phyloP scores from a whole-genome alignment of 2,888 invertebrate genomes.

The Heliconius erato region DNA sequence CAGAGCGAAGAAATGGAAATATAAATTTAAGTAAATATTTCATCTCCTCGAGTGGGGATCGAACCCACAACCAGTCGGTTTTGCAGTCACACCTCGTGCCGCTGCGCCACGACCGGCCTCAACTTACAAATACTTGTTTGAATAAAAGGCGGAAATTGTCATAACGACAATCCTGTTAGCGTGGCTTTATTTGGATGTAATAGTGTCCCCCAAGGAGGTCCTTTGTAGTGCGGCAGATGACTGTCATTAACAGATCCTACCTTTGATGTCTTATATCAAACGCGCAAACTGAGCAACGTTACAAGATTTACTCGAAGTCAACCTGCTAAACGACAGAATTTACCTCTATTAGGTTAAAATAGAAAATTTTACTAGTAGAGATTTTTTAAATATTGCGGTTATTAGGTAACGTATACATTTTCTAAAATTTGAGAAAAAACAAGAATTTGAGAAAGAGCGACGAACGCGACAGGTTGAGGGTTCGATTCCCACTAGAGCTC shows the following conservation, averaged over 20 bases:
- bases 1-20: no score
- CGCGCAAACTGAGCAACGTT: slow-evolving; percentile 19
- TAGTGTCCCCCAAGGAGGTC: slow-evolving; percentile 12
- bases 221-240: slow-evolving; percentile 19
- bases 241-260: slow-evolving; percentile 18
- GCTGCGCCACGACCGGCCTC: no score
- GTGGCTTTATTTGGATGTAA: slow-evolving; percentile 10
- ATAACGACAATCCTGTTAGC: slow-evolving; percentile 3
- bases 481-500: not conserved
- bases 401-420: no score
- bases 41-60: no score
- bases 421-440: no score
- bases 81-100: no score
- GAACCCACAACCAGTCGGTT: no score
- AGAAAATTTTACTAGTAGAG: not conserved
- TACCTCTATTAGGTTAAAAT: not conserved
- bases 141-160: slow-evolving; percentile 1
- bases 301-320: slow-evolving; percentile 22
- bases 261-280: slow-evolving; percentile 38
- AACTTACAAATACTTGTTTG: not conserved
- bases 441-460: no score
- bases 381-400: not conserved
- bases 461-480: not conserved
- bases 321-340: not conserved
- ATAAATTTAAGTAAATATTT: no score